These are phyloP conservation scores for Amphibalanus amphitrite DNA, from an alignment of 1,140 invertebrate genomes.

Conservation along the genomic window DNA sequence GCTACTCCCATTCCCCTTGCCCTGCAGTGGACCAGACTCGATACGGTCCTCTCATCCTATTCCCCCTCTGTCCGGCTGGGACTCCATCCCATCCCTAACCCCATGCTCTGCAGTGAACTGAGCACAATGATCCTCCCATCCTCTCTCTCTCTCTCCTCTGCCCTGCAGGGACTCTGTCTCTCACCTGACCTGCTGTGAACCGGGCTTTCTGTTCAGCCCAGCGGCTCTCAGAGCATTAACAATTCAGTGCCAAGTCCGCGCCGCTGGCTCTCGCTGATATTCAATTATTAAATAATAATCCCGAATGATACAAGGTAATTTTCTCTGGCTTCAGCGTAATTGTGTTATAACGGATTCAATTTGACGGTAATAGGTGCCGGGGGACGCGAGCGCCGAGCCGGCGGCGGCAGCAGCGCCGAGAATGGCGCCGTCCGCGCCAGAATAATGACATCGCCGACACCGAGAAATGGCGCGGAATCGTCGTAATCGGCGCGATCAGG, in stretches of 20 bases:
- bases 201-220: no score
- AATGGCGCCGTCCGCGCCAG: neutral
- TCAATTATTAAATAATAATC: constrained; percentile 2
- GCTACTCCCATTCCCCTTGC: no score
- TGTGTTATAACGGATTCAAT: constrained; percentile 1
- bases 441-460: neutral
- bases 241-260: neutral
- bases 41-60: no score
- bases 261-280: neutral
- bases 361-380: neutral
- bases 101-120: no score
- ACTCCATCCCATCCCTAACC: no score
- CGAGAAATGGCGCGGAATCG: neutral
- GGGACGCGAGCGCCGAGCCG: neutral
- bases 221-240: neutral
- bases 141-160: no score
- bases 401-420: neutral
- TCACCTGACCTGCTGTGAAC: no score
- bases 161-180: no score
- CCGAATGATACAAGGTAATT: neutral
- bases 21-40: no score
- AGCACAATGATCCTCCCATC: no score
- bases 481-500: neutral
- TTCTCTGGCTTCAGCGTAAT: neutral
- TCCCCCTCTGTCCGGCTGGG: no score